phyloP scores from a whole-genome alignment of 2,888 invertebrate species.

The Chrysomela aeneicollis region DNA sequence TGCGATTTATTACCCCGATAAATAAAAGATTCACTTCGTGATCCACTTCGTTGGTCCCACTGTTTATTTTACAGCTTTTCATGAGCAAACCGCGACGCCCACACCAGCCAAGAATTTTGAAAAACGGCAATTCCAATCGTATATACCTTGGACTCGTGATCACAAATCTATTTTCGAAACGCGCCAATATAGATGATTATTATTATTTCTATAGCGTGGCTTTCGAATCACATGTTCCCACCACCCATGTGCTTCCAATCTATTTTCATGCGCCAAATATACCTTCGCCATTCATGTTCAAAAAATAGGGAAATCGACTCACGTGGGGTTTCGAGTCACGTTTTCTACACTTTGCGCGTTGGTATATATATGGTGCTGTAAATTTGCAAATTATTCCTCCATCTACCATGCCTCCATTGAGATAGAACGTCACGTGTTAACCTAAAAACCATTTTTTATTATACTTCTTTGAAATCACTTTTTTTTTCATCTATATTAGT shows the following conservation, averaged over 20 bases:
- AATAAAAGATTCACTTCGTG: no score
- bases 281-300: conserved; percentile 18
- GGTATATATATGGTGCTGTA: no score
- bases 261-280: conserved; percentile 30
- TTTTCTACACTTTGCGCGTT: not conserved
- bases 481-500: no score
- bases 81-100: not conserved
- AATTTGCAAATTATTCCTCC: no score
- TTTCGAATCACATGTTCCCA: conserved; percentile 32
- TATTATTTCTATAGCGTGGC: conserved; percentile 17
- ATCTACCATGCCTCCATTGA: no score
- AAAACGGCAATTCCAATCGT: not conserved
- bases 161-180: conserved; percentile 12
- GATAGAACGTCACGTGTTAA: no score
- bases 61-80: no score
- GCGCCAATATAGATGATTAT: conserved; percentile 12
- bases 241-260: conserved; percentile 28
- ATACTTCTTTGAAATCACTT: no score
- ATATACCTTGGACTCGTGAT: conserved; percentile 20
- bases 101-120: not conserved
- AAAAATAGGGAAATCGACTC: conserved; percentile 2
- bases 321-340: conserved; percentile 12
- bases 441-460: no score
- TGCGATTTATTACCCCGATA: no score
- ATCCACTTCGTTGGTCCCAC: no score